These are phyloP conservation scores for Siderastrea siderea DNA, from an alignment of 92 coral and sea anemone species.

Conservation along the genomic window DNA sequence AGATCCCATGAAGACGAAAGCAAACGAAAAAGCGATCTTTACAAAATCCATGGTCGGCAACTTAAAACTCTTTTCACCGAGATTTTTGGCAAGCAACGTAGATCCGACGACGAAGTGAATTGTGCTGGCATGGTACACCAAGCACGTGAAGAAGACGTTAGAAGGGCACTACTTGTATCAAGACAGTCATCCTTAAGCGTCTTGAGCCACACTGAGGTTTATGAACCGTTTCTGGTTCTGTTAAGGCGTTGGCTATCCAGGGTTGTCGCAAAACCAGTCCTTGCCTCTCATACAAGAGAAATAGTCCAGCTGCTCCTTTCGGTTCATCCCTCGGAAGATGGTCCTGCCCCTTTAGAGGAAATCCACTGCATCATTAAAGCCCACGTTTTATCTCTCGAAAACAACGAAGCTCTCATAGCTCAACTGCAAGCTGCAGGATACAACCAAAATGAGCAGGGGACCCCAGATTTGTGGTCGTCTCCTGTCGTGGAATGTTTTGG, in stretches of 20 bases:
- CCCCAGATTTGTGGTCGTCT: constrained; percentile 56
- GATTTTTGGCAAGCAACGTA: constrained; percentile 13
- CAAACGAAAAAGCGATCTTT: too few species aligned
- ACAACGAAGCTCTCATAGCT: constrained; percentile 60
- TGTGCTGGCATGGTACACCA: too few species aligned
- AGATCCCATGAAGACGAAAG: neutral
- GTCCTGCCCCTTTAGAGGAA: neutral
- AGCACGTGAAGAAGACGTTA: too few species aligned
- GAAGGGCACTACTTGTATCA: neutral
- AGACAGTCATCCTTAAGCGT: neutral
- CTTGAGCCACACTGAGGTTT: neutral
- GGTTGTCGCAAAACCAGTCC: constrained; percentile 3
- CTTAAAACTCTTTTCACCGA: constrained; percentile 21
- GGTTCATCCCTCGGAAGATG: neutral
- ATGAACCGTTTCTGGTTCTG: constrained; percentile 8
- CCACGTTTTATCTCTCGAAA: constrained; percentile 22
- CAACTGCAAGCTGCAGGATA: too few species aligned
- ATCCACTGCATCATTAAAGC: constrained; percentile 15
- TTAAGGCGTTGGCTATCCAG: constrained; percentile 27
- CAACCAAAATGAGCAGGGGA: constrained; percentile 30
- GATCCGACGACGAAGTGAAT: neutral
- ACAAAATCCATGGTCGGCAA: constrained; percentile 29
- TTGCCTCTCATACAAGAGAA: neutral
- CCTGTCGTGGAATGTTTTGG: constrained; percentile 50
- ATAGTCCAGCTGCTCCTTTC: constrained; percentile 5